Conservation (phyloP, 2,113 vertebrate genomes). For the Scytalopus superciliaris region DNA sequence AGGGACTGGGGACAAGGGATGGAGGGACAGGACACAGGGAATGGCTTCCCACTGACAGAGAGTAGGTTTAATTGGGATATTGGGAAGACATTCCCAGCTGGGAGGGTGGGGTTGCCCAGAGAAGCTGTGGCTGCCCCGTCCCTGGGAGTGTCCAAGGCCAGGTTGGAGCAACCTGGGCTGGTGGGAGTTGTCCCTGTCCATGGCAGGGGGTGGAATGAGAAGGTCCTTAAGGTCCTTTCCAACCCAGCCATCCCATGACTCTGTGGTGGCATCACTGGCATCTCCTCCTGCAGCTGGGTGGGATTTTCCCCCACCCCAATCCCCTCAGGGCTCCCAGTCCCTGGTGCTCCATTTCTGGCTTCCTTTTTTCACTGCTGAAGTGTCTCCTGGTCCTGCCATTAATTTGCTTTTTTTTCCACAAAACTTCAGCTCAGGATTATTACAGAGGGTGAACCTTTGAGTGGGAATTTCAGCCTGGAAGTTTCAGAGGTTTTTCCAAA, state of each 20-base stretch:
- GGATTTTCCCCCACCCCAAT: no score
- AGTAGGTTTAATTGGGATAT: neutral
- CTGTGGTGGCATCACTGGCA: neutral
- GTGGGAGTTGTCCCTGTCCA: neutral
- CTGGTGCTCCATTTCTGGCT: neutral
- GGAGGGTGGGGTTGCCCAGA: neutral
- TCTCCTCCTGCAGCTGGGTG: neutral
- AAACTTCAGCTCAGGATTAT: neutral
- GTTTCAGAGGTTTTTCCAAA: neutral
- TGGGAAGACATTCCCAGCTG: neutral
- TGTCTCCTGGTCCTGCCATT: neutral
- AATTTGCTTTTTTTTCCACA: neutral
- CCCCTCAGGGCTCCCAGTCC: neutral
- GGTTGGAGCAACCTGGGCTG: neutral
- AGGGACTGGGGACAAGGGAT: neutral
- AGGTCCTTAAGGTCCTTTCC: neutral
- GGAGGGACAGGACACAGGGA: neutral
- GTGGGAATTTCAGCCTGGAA: neutral
- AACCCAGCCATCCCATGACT: neutral
- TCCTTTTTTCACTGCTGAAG: neutral
- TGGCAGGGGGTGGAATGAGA: neutral
- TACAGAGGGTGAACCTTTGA: fast-evolving
- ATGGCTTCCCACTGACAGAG: neutral
- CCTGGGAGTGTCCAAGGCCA: neutral
- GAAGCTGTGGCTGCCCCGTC: neutral